These are phyloP conservation scores for Danio rerio DNA, from an alignment of 2,113 vertebrate genomes.

Conservation along the genomic window GRCz12tu NC_133199.1:20370001-20370500, in stretches of 20 bases:
- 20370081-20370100: constrained; percentile 15
- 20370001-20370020: constrained; percentile 43
- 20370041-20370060: constrained; percentile 33
- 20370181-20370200: not conserved
- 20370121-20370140: constrained; percentile 5
- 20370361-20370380: constrained; percentile 8
- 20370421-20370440: constrained; percentile 55
- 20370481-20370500: not conserved
- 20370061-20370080: not conserved
- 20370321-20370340: constrained; percentile 33
- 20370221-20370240: not conserved
- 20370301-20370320: not conserved
- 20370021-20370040: constrained; percentile 24
- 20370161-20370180: not conserved
- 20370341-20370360: constrained; percentile 20
- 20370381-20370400: constrained; percentile 48
- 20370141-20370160: constrained; percentile 16
- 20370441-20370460: constrained; percentile 59
- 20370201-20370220: not conserved
- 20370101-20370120: constrained; percentile 2
- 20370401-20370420: not conserved
- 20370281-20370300: not conserved
- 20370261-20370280: not conserved
- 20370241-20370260: not conserved
- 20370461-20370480: constrained; percentile 59